These are phyloP conservation scores for Peromyscus californicus DNA, from an alignment of 2,113 vertebrate species.

Conservation along the genomic window DNA sequence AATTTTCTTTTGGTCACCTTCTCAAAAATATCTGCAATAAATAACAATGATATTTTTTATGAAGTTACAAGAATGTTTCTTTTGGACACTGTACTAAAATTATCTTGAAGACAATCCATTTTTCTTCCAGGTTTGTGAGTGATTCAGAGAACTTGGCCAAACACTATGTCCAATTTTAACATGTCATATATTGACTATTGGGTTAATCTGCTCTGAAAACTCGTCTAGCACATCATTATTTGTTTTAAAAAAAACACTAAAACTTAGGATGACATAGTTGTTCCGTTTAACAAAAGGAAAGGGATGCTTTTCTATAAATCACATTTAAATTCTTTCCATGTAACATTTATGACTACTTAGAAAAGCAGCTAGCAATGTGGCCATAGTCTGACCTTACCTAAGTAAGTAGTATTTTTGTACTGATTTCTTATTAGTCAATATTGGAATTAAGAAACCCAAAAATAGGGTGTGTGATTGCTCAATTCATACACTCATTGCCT, in stretches of 20 bases:
- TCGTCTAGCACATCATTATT: constrained; percentile 26
- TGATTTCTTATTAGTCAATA: not conserved
- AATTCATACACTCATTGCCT: not conserved
- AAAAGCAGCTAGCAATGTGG: not conserved
- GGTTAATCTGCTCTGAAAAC: constrained; percentile 56
- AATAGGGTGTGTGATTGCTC: not conserved
- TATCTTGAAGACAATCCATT: not conserved
- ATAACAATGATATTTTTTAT: constrained; percentile 34
- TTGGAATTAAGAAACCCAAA: constrained; percentile 47
- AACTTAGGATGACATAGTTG: constrained; percentile 18
- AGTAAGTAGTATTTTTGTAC: not conserved
- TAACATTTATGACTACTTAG: constrained; percentile 44
- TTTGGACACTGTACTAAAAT: constrained; percentile 46
- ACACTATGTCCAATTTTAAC: constrained; percentile 43
- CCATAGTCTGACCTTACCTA: not conserved
- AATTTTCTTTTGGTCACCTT: constrained; percentile 55
- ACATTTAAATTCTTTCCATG: constrained; percentile 41
- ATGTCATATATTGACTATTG: constrained; percentile 54
- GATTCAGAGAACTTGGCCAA: constrained; percentile 49
- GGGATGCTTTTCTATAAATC: not conserved
- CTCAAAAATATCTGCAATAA: constrained; percentile 31
- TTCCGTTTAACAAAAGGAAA: not conserved
- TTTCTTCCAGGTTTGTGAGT: constrained; percentile 43
- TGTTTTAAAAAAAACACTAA: not conserved
- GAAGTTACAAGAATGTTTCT: constrained; percentile 44